Base-by-base conservation (phyloP, 2,113 vertebrate genomes). In the Periophthalmus modestus region DNA sequence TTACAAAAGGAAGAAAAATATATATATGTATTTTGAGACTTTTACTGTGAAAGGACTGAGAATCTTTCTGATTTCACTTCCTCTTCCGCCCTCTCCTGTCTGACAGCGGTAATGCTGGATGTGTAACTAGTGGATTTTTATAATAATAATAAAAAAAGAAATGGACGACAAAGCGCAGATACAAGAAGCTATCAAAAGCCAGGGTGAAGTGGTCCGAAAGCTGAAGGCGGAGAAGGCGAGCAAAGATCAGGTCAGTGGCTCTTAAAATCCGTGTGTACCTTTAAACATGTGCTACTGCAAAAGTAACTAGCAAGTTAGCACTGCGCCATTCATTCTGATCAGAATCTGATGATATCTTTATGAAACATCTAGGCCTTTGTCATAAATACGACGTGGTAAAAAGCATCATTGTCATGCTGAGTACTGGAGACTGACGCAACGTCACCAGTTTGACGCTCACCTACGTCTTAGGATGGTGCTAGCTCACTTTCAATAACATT, bases 121-220 rank as follows among this genome's bases (percentile, higher is more conserved):
- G 34, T 33, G 50, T 50, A 24, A 61, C 28, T 33, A 21, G 19
- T 12, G 2, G 18, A 3, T 33, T 28, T 6, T 23, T 9, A 77
- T 1, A 52, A 21, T 47, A 71, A 28, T 55, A 69, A n/a, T n/a
- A 57, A 69, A 55, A 59, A 69, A 57, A 69, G 55, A 34, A 34
- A 94, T 94, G 93, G 93, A 88, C 1, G 91, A 90, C 48, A 91
- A 91, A 80, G 77, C 88, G 0, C 82, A 89, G 77, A 74, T 92
- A 21, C 93, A 93, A 73, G 90, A 92, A 16, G 92, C 91, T 0
- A 92, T 95, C 81, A 93, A 93, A 88, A 19, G 4, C 9, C 93
- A 95, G 57, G 93, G 93, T 2, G 93, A 94, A 82, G 72, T 93
- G 0, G 93, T 95, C 1, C 89, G 94, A 43, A 92, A 87, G 71